A percentile compares a stretch with the other conserved stretches of the same genome.
Evolutionary conservation across 35 echinoderm and acorn worm genomes (phyloP).

Genomic region (Ophiothrix spiculata): DNA sequence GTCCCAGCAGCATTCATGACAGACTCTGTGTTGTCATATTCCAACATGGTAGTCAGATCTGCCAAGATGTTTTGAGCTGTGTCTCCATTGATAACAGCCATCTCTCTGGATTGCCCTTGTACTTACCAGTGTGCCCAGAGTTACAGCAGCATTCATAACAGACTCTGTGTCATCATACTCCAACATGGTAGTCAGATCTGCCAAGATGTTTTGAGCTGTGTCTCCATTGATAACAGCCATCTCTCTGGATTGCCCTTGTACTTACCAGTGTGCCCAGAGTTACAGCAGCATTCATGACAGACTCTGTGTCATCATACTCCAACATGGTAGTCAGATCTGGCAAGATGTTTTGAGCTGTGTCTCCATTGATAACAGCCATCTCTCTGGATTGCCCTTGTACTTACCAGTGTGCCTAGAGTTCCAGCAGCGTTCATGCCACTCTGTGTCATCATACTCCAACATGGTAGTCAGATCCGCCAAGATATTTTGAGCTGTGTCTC

Average conservation of each 20-base stretch:
- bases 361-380: slow-evolving; percentile 66
- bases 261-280: slow-evolving; percentile 95
- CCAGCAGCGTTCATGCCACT: slow-evolving; percentile 99
- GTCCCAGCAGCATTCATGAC: slow-evolving; percentile 99
- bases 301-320: slow-evolving; percentile 84
- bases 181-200: slow-evolving; percentile 79
- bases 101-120: slow-evolving; percentile 50
- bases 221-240: slow-evolving; percentile 68
- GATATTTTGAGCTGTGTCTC: slow-evolving; percentile 62
- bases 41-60: slow-evolving; percentile 78
- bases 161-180: slow-evolving; percentile 88
- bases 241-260: slow-evolving; percentile 50
- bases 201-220: slow-evolving; percentile 65
- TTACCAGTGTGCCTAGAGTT: slow-evolving; percentile 94
- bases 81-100: slow-evolving; percentile 67
- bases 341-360: slow-evolving; percentile 66
- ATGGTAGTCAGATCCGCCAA: slow-evolving; percentile 76
- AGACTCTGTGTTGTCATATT: slow-evolving; percentile 87
- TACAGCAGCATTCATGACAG: slow-evolving; percentile 99
- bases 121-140: slow-evolving; percentile 91
- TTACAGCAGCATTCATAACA: slow-evolving; percentile 99
- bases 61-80: slow-evolving; percentile 69
- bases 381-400: slow-evolving; percentile 61
- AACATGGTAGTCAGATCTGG: slow-evolving; percentile 80
- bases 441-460: slow-evolving; percentile 82